Conservation (phyloP, 2,113 vertebrate species). For the Alectura lathami region DNA sequence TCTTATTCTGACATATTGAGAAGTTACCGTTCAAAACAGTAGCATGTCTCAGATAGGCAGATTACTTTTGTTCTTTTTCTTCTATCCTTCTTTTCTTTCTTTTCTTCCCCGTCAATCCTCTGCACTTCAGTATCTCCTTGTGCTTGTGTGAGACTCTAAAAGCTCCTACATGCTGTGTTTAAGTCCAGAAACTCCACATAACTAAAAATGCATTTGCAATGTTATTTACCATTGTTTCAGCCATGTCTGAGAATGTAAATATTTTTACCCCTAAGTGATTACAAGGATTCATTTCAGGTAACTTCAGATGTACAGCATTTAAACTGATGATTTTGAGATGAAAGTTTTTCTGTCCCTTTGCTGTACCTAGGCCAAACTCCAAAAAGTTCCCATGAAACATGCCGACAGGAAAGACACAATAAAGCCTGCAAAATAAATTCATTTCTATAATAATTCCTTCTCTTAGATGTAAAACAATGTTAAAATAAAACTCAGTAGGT, state of each 20-base stretch:
- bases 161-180: background rate
- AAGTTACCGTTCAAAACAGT: background rate
- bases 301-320: background rate
- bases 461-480: background rate
- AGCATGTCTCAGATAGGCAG: background rate
- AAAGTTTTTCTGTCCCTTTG: background rate
- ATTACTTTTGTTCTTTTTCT: background rate
- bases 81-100: rapidly evolving
- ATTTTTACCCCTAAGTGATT: background rate
- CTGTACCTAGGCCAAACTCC: background rate
- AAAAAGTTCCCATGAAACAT: background rate
- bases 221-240: background rate
- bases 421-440: background rate
- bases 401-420: background rate
- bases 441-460: background rate
- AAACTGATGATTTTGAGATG: background rate
- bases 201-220: background rate
- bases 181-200: background rate
- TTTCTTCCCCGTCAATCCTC: background rate
- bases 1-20: background rate
- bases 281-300: background rate
- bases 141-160: background rate
- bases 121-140: background rate
- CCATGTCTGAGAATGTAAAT: background rate
- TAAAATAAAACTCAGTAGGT: background rate